phyloP scores from a whole-genome alignment of 30 jellyfish, hydroid and myxozoan genomes.

The Cassiopea xamachana region DNA sequence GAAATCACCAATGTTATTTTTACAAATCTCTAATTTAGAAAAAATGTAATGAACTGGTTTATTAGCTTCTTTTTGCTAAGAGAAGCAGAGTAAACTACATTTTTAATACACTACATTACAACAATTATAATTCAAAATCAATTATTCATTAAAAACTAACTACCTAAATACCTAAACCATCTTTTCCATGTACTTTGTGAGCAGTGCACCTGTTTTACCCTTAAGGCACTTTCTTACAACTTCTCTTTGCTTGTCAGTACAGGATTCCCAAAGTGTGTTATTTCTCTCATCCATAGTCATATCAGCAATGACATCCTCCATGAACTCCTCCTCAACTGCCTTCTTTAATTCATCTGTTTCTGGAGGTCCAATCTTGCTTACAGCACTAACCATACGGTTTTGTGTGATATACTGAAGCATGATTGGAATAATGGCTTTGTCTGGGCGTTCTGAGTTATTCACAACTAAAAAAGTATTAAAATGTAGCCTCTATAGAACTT shows the following conservation, averaged over 20 bases:
- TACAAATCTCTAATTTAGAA: too few species aligned
- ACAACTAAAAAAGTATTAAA: constrained; percentile 14
- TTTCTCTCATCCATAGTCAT: constrained; percentile 56
- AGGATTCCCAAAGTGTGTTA: constrained; percentile 74
- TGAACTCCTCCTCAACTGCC: constrained; percentile 74
- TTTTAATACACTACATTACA: neutral
- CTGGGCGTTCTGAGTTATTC: constrained; percentile 59
- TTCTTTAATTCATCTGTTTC: constrained; percentile 54
- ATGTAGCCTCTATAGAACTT: too few species aligned
- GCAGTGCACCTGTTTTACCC: constrained; percentile 76
- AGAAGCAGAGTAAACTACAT: neutral
- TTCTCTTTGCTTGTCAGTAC: constrained; percentile 65
- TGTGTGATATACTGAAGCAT: constrained; percentile 63
- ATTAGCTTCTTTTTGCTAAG: too few species aligned
- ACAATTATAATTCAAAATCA: neutral
- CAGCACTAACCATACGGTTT: constrained; percentile 77
- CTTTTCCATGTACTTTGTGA: constrained; percentile 44
- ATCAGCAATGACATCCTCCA: constrained; percentile 69
- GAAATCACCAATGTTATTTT: too few species aligned
- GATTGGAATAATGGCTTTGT: constrained; percentile 45
- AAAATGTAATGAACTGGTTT: too few species aligned
- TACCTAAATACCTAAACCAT: constrained; percentile 12
- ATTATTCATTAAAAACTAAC: neutral
- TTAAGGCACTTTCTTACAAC: constrained; percentile 65
- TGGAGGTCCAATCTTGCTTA: constrained; percentile 83